Percentiles rank a stretch among this genome's conserved stretches.
phyloP scores from a whole-genome alignment of 2,797 vertebrate genomes.

The Channallabes apus region DNA sequence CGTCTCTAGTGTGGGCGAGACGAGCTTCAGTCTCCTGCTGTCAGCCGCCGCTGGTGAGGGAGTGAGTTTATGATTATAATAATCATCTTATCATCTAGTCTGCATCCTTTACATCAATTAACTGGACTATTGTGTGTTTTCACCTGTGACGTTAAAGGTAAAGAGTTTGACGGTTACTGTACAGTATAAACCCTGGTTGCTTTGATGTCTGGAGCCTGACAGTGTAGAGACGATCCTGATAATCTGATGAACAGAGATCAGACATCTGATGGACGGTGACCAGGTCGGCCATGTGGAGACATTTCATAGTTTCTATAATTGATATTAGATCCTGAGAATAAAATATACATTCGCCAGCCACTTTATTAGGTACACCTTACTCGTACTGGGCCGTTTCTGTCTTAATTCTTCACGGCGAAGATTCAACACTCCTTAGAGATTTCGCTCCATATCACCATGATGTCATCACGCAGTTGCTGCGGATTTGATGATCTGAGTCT shows the following conservation, averaged over 20 bases:
- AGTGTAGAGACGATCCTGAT: too few relatives aligned
- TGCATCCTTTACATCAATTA: conserved; percentile 3
- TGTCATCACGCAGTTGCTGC: too few relatives aligned
- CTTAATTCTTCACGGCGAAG: too few relatives aligned
- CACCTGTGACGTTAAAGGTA: neutral
- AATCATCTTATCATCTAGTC: conserved; percentile 27
- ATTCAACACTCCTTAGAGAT: too few relatives aligned
- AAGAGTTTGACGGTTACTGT: neutral
- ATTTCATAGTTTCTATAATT: neutral
- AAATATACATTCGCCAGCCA: too few relatives aligned
- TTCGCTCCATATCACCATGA: too few relatives aligned
- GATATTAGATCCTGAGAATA: neutral
- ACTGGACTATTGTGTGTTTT: conserved; percentile 4
- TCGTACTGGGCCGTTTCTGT: too few relatives aligned
- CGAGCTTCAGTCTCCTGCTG: neutral
- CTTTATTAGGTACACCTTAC: too few relatives aligned
- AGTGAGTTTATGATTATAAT: conserved; percentile 21
- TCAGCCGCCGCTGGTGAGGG: conserved; percentile 5
- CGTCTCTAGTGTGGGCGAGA: conserved; percentile 6
- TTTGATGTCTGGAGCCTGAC: too few relatives aligned
- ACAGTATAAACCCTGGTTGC: neutral
- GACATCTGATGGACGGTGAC: neutral
- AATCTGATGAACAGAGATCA: too few relatives aligned
- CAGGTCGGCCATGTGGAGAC: neutral
- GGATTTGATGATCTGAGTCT: too few relatives aligned